Base-by-base conservation (phyloP, 2,797 vertebrate species). In the Jordanella pulchra region DNA sequence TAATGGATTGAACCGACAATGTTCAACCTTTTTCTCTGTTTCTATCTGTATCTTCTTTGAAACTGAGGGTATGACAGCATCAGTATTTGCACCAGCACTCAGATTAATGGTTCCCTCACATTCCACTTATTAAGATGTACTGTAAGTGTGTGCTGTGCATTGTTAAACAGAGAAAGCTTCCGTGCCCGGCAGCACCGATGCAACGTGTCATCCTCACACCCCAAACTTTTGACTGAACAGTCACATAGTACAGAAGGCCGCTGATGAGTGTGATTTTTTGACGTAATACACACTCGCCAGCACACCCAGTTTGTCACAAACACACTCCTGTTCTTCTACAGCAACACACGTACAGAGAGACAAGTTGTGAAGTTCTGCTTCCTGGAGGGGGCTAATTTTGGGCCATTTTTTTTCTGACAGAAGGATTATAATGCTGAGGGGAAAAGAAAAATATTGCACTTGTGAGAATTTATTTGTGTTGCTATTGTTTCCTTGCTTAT, bases 191-290 rank as follows among this genome's bases (percentile, higher is more conserved):
- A 17, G 58, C 84, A 72, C 75, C 65, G 47, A 71, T 30, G 50
- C 61, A 73, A 63, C 45, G 54, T 82, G 72, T 75, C 44, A 74
- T 80, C 78, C 82, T 85, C 75, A 72, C 86, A 85, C 81, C 35
- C 78, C 65, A 1, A 86, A 86, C 83, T 84, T 88, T 78, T 84
- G 82, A 84, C 77, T 78, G 79, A 73, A 83, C 83, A 79, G 79
- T 86, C 75, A 78, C 84, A 78, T 76, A 79, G 83, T 86, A 78
- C 85, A 88, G 88, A 90, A 87, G 87, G 83, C 87, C 72, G 79
- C 83, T 83, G 84, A 90, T 89, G 88, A 91, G 88, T 88, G 86
- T 81, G 86, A 90, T 80, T 88, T 90, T 91, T 89, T 90, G 89
- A 93, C 83, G 84, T 83, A 89, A 89, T 71, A 79, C 79, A 84